phyloP scores from a whole-genome alignment of 35 echinoderm and acorn worm genomes.

The Heliocidaris tuberculata region DNA sequence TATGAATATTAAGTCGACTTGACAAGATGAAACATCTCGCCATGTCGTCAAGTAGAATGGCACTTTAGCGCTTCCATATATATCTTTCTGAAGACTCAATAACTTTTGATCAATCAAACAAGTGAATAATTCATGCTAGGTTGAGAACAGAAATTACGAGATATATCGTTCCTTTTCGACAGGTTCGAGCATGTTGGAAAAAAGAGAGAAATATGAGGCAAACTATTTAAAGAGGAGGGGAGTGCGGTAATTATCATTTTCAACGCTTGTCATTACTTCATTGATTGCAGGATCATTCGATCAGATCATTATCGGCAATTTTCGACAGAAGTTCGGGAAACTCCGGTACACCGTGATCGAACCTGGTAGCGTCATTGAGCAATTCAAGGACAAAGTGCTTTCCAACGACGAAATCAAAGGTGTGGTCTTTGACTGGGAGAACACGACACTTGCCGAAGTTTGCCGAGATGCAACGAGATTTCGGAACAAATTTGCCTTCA shows the following conservation, averaged over 20 bases:
- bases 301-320: constrained; percentile 11
- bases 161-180: too few species aligned
- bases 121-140: too few species aligned
- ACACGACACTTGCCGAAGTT: background rate
- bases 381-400: constrained; percentile 13
- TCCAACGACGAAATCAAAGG: background rate
- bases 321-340: constrained; percentile 12
- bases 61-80: background rate
- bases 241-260: too few species aligned
- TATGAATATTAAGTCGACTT: background rate
- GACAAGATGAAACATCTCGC: background rate
- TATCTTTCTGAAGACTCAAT: too few species aligned
- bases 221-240: too few species aligned
- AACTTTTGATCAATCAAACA: too few species aligned
- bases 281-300: constrained; percentile 20
- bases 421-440: background rate
- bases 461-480: background rate
- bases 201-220: too few species aligned
- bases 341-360: constrained; percentile 24
- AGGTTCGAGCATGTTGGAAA: too few species aligned
- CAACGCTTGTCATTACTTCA: too few species aligned
- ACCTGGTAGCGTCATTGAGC: constrained; percentile 33
- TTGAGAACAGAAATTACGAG: too few species aligned
- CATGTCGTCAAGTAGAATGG: background rate
- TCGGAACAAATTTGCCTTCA: background rate